Percentiles rank a stretch among this genome's conserved stretches.
These are phyloP conservation scores for Pinna nobilis DNA, from an alignment of 1,140 invertebrate species.

Conservation along the genomic window DNA sequence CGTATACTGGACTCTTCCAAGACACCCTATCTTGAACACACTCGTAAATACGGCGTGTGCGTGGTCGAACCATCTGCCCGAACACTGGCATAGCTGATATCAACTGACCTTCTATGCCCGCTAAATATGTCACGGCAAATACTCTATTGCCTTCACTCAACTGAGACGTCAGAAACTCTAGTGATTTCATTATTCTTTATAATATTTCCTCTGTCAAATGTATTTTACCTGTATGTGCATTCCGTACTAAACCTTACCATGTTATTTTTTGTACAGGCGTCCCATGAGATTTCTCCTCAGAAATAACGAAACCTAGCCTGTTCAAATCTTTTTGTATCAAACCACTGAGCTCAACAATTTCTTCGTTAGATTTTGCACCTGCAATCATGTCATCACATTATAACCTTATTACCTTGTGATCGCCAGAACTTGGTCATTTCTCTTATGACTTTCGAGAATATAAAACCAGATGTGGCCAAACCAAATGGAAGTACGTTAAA, in stretches of 20 bases:
- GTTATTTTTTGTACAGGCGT: neutral
- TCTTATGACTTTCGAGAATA: slow-evolving; percentile 28
- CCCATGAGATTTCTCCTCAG: slow-evolving; percentile 1
- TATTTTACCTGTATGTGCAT: neutral
- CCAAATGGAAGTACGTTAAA: slow-evolving; percentile 35
- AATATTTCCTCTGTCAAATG: too few species aligned
- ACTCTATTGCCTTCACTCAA: too few species aligned
- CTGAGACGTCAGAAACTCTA: too few species aligned
- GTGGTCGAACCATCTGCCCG: too few species aligned
- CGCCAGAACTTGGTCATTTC: slow-evolving; percentile 19
- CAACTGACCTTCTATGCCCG: too few species aligned
- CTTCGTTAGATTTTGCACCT: neutral
- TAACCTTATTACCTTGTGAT: slow-evolving; percentile 15
- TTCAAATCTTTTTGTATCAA: neutral
- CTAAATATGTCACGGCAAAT: too few species aligned
- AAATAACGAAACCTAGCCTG: slow-evolving; percentile 17
- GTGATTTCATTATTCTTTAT: too few species aligned
- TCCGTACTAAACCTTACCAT: slow-evolving; percentile 25
- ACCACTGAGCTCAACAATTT: neutral
- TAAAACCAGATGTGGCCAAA: slow-evolving; percentile 27
- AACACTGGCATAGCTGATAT: too few species aligned
- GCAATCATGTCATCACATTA: slow-evolving; percentile 35
- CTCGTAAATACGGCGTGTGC: too few species aligned
- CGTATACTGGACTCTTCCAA: too few species aligned
- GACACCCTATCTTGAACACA: too few species aligned